Evolutionary conservation across 2,888 invertebrate genomes (phyloP).

Genomic region (Chydorus sphaericus): DNA sequence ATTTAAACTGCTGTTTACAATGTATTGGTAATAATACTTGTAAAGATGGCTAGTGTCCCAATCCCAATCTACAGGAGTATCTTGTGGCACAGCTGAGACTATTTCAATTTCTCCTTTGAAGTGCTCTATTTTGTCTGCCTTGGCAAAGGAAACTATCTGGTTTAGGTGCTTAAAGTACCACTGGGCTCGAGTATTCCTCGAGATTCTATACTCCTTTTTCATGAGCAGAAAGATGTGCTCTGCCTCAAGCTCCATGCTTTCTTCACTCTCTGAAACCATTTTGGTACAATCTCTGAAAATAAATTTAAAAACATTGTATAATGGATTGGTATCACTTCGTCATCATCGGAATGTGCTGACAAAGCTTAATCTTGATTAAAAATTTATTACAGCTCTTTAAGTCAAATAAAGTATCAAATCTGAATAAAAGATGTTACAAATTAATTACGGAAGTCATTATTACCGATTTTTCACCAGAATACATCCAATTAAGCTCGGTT

Average conservation of each 20-base stretch:
- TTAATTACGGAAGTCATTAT: too few species aligned
- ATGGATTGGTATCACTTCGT: too few species aligned
- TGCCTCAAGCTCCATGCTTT: constrained; percentile 36
- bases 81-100: constrained; percentile 44
- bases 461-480: too few species aligned
- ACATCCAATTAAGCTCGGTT: too few species aligned
- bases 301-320: too few species aligned
- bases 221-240: constrained; percentile 48
- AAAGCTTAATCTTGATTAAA: too few species aligned
- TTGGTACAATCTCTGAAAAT: too few species aligned
- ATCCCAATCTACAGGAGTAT: constrained; percentile 34
- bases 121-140: constrained; percentile 24
- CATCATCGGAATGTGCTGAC: too few species aligned
- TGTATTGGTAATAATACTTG: constrained; percentile 18
- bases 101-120: constrained; percentile 42
- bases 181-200: constrained; percentile 52
- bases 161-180: constrained; percentile 58
- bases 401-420: too few species aligned
- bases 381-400: too few species aligned
- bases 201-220: constrained; percentile 53
- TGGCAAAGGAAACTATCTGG: constrained; percentile 37
- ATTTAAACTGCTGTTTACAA: not conserved
- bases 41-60: constrained; percentile 31
- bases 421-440: too few species aligned
- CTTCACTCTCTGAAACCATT: constrained; percentile 14